Evolutionary conservation across 2,113 vertebrate species (phyloP).

Genomic region (Furnarius figulus): DNA sequence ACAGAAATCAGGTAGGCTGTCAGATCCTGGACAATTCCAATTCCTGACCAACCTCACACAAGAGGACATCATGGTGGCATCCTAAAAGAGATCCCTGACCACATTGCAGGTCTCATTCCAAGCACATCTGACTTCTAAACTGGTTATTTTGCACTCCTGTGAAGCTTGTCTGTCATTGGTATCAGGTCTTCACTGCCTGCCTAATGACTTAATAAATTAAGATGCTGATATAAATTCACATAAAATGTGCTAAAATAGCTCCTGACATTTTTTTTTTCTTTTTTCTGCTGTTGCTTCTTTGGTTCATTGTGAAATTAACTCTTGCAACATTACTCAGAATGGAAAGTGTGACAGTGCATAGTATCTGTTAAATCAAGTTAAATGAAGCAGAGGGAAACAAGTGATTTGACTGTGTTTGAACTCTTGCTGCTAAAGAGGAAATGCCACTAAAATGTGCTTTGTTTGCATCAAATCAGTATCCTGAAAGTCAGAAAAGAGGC

Average conservation of each 20-base stretch:
- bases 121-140: neutral
- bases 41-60: neutral
- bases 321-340: neutral
- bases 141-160: neutral
- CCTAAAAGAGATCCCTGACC: neutral
- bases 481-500: constrained; percentile 3
- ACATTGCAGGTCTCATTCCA: neutral
- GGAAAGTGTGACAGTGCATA: neutral
- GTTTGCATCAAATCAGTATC: neutral
- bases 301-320: neutral
- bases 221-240: neutral
- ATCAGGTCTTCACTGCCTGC: neutral
- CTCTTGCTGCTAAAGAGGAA: neutral
- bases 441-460: neutral
- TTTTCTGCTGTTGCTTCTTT: neutral
- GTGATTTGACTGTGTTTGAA: neutral
- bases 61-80: neutral
- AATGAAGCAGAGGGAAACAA: neutral
- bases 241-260: neutral
- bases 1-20: neutral
- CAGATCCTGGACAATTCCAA: neutral
- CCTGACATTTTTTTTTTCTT: neutral
- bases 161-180: neutral
- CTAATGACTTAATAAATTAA: neutral
- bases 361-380: neutral